Percentiles rank a stretch among this genome's conserved stretches.
These are phyloP conservation scores for Cnemophilus loriae DNA, from an alignment of 2,113 vertebrate species.

Conservation along the genomic window DNA sequence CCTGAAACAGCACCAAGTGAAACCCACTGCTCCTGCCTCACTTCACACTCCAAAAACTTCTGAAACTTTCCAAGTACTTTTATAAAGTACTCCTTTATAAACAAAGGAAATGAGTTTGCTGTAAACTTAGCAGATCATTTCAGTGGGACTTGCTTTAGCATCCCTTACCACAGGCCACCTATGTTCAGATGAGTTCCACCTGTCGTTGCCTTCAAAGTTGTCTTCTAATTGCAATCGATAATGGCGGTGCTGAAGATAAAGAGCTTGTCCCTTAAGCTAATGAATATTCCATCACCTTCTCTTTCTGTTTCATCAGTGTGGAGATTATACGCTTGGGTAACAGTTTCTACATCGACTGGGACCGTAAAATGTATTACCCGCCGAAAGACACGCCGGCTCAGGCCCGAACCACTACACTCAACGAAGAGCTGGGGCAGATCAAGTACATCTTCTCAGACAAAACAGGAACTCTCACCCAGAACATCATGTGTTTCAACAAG, in stretches of 20 bases:
- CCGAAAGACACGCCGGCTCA: slow-evolving; percentile 83
- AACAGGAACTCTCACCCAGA: slow-evolving; percentile 95
- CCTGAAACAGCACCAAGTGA: not conserved
- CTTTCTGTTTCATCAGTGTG: slow-evolving; percentile 73
- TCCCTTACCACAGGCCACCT: not conserved
- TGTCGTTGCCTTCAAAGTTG: not conserved
- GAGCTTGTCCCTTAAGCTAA: not conserved
- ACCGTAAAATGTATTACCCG: slow-evolving; percentile 90
- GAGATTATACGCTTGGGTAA: slow-evolving; percentile 94
- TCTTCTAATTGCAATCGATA: not conserved
- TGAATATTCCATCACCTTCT: not conserved
- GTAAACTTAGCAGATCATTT: not conserved
- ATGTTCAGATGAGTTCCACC: not conserved
- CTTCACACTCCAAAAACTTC: not conserved
- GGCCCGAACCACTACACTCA: slow-evolving; percentile 93
- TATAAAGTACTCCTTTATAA: not conserved
- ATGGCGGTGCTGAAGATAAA: not conserved
- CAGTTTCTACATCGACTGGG: slow-evolving; percentile 96
- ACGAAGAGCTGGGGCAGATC: slow-evolving; percentile 95
- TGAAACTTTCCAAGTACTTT: not conserved
- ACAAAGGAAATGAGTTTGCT: not conserved
- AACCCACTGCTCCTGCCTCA: not conserved
- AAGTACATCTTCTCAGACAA: slow-evolving; percentile 97
- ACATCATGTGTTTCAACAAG: slow-evolving; percentile 94
- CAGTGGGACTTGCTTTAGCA: not conserved